A percentile compares a stretch with the other conserved stretches of the same genome.
Evolutionary conservation across 2,113 vertebrate genomes (phyloP).

Genomic region (Eonycteris spelaea): DNA sequence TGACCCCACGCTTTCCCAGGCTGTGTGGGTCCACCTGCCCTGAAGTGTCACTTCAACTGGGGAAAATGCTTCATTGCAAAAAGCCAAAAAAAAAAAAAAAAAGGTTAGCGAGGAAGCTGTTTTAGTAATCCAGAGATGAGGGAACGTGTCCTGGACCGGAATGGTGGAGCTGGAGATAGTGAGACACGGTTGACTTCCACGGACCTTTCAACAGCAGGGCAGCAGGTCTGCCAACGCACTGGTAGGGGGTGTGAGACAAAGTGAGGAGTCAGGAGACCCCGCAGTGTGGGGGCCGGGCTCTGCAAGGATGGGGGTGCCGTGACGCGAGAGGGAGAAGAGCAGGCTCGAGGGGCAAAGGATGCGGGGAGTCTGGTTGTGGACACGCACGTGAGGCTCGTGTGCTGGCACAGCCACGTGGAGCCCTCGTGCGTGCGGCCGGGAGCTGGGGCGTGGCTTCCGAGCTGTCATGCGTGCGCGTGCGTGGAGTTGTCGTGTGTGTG

Average conservation of each 20-base stretch:
- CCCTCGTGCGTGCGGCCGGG: fast-evolving
- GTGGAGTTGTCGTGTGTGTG: background rate
- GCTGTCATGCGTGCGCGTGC: too few species aligned
- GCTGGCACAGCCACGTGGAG: background rate
- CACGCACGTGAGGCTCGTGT: fast-evolving
- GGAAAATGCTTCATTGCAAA: background rate
- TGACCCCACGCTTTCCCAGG: background rate
- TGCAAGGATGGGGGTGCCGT: background rate
- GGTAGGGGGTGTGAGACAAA: background rate
- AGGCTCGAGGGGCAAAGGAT: background rate
- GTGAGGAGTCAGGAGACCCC: background rate
- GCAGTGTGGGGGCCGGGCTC: background rate
- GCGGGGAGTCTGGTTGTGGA: background rate
- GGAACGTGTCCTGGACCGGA: background rate
- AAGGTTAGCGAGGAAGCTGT: background rate
- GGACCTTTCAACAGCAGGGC: background rate
- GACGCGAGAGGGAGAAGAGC: background rate
- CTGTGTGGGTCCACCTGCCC: background rate
- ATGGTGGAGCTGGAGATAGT: background rate
- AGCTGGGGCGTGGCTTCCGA: background rate
- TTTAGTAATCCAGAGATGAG: background rate
- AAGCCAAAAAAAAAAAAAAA: background rate
- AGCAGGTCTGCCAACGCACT: background rate
- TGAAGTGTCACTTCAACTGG: background rate
- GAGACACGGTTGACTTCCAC: background rate